phyloP scores from a whole-genome alignment of 2,113 vertebrate genomes.

The Mobula hypostoma region DNA sequence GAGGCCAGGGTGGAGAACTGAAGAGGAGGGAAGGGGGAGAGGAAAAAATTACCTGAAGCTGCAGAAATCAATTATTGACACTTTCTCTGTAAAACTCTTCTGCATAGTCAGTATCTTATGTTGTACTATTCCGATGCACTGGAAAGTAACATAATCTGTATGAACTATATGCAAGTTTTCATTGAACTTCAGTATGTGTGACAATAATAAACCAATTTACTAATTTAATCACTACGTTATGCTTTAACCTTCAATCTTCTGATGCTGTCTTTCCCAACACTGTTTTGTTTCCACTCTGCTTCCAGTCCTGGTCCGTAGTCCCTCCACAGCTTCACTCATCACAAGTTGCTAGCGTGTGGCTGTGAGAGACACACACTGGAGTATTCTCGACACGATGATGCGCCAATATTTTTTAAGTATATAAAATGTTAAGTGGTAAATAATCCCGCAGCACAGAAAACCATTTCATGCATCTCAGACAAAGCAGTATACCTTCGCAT shows the following conservation, averaged over 20 bases:
- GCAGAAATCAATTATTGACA: no score
- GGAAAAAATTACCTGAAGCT: no score
- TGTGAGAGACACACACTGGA: background rate
- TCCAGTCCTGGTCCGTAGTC: background rate
- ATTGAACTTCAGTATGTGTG: no score
- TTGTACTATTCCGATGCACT: no score
- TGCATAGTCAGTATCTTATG: no score
- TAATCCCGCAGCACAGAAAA: background rate
- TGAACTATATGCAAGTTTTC: no score
- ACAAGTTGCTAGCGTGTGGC: background rate
- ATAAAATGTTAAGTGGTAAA: background rate
- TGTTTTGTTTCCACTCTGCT: background rate
- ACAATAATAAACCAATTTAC: no score
- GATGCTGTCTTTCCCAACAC: no score
- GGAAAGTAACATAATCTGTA: no score
- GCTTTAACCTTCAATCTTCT: background rate
- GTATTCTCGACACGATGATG: background rate
- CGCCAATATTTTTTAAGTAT: background rate
- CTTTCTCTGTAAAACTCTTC: no score
- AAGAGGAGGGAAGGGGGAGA: no score
- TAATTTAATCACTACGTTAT: background rate
- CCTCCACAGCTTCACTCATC: background rate
- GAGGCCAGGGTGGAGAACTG: no score
- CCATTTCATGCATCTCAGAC: background rate
- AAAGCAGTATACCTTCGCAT: background rate